phyloP scores from a whole-genome alignment of 2,797 vertebrate genomes.

The Tarsius wallacei region DNA sequence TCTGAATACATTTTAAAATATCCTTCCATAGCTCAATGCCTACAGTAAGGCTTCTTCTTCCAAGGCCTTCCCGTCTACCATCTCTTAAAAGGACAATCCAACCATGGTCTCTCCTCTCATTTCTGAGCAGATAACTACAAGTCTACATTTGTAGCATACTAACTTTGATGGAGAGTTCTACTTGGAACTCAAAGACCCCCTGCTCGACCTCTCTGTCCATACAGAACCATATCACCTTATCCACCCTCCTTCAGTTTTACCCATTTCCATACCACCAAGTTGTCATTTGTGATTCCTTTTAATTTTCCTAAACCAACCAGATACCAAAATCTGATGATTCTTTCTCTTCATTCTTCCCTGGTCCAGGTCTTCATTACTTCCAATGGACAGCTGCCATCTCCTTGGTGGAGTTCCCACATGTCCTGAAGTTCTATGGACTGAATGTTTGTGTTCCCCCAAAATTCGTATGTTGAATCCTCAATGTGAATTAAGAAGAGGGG shows the following conservation, averaged over 20 bases:
- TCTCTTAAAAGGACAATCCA: neutral
- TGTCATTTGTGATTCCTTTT: neutral
- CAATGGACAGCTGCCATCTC: neutral
- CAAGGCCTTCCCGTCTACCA: neutral
- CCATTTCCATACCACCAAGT: neutral
- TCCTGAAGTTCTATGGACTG: neutral
- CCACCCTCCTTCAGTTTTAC: neutral
- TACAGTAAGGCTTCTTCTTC: neutral
- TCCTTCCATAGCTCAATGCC: neutral
- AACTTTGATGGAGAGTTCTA: neutral
- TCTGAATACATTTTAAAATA: neutral
- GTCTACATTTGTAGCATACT: neutral
- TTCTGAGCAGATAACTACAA: neutral
- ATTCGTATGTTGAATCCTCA: neutral
- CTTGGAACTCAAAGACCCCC: neutral
- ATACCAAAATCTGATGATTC: neutral
- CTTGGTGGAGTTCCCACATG: neutral
- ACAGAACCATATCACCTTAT: neutral
- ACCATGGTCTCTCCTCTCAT: neutral
- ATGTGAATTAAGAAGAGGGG: neutral
- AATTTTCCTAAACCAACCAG: neutral
- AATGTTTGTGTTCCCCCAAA: neutral
- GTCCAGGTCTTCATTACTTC: neutral
- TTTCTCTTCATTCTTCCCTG: neutral
- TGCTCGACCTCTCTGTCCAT: neutral